These are phyloP conservation scores for Alaudala cheleensis DNA, from an alignment of 2,113 vertebrate genomes.

Conservation along the genomic window DNA sequence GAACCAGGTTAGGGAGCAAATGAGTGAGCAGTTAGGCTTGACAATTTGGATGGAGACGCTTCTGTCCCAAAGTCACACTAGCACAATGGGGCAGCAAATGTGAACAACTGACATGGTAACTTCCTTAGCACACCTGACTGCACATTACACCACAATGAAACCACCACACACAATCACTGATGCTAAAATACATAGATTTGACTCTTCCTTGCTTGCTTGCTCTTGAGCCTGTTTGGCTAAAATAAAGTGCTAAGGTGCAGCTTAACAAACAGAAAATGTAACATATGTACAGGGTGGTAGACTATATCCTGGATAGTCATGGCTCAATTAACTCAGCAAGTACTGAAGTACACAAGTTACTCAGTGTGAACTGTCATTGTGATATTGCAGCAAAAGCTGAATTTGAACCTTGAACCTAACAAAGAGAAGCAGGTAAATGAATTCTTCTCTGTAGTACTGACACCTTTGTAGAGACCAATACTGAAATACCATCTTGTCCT, in stretches of 20 bases:
- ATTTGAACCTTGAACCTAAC: not conserved
- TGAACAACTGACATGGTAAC: not conserved
- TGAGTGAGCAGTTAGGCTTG: not conserved
- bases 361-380: not conserved
- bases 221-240: not conserved
- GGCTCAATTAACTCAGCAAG: not conserved
- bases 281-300: fast-evolving
- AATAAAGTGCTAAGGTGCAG: not conserved
- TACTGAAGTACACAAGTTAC: not conserved
- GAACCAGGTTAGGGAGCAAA: not conserved
- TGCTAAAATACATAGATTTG: not conserved
- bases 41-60: not conserved
- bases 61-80: not conserved
- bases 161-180: not conserved
- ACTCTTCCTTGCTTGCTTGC: not conserved
- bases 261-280: not conserved
- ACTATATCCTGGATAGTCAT: not conserved
- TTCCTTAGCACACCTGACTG: not conserved
- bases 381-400: not conserved
- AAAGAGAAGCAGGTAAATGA: not conserved
- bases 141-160: not conserved
- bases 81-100: not conserved
- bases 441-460: not conserved
- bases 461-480: not conserved
- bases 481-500: not conserved